Evolutionary conservation across 2,797 vertebrate genomes (phyloP).

Genomic region (Paguma larvata): DNA sequence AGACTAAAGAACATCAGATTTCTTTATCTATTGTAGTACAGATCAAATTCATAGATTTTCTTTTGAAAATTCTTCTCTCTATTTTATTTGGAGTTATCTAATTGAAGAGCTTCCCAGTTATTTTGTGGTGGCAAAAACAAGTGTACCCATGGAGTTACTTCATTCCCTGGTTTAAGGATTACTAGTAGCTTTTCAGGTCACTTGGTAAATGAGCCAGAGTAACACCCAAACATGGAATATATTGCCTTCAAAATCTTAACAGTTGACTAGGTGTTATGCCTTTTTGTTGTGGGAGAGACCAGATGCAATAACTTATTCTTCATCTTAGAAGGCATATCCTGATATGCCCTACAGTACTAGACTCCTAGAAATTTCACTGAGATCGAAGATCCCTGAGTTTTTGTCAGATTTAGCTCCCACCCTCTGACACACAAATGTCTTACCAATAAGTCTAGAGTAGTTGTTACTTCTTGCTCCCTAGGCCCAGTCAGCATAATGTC

Average conservation of each 20-base stretch:
- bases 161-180: not conserved
- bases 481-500: not conserved
- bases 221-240: not conserved
- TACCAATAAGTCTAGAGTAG: not conserved
- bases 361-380: not conserved
- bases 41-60: not conserved
- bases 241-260: not conserved
- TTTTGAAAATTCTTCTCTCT: not conserved
- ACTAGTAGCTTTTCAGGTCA: not conserved
- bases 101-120: not conserved
- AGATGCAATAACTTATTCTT: not conserved
- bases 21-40: not conserved
- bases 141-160: not conserved
- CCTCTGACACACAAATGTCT: not conserved
- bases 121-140: not conserved
- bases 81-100: constrained; percentile 17
- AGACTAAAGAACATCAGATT: not conserved
- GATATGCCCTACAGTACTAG: not conserved
- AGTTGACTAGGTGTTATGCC: not conserved
- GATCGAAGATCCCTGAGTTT: not conserved
- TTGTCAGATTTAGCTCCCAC: not conserved
- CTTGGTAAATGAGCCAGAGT: not conserved
- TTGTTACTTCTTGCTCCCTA: not conserved
- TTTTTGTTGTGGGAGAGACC: not conserved
- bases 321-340: not conserved